Base-by-base conservation (phyloP, 2,888 invertebrate species). In the Drosophila formosana region DNA sequence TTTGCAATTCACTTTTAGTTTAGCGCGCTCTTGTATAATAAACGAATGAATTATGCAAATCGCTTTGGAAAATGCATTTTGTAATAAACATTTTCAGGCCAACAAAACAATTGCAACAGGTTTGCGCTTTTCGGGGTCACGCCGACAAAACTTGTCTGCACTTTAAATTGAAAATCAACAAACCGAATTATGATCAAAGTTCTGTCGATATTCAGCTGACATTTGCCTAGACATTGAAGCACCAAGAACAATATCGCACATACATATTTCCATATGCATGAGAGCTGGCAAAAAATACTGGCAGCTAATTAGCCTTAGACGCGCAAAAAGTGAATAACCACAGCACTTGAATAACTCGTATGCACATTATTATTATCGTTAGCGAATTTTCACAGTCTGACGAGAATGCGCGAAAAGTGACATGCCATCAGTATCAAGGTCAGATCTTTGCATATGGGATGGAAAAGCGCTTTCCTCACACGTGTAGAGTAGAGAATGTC, bases 41-140 rank as follows among this genome's bases (percentile, higher is more conserved):
- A 34, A 41, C 50, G 26, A 13, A 61, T 69, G 63, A 65, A 77
- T 75, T 70, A 79, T 73, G 72, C 67, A 77, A 73, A 79, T 45
- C n/a, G 51, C 56, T 51, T 18, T 53, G 53, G 39, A 70, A 76
- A 78, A 63, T 45, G 37, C 8, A 64, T 69, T 72, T 72, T 65
- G 61, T 58, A 61, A 70, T 64, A 63, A 57, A 57, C 2, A 34
- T 47, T 58, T 25, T 7, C 37, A 2, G 43, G 18, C 37, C 26
- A 39, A 23, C 28, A 41, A 30, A 37, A 37, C 23, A 55, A 43
- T 37, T 41, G 49, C 61, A 74, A 75, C 63, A 62, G 49, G 66
- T 67, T 66, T 52, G 18, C 7, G 4, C 41, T 30, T 50, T 68
- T 65, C 18, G 57, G 55, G 64, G 56, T 69, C 45, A 68, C 7